Base-by-base conservation (phyloP, 2,113 vertebrate species). In the Scopus umbretta region DNA sequence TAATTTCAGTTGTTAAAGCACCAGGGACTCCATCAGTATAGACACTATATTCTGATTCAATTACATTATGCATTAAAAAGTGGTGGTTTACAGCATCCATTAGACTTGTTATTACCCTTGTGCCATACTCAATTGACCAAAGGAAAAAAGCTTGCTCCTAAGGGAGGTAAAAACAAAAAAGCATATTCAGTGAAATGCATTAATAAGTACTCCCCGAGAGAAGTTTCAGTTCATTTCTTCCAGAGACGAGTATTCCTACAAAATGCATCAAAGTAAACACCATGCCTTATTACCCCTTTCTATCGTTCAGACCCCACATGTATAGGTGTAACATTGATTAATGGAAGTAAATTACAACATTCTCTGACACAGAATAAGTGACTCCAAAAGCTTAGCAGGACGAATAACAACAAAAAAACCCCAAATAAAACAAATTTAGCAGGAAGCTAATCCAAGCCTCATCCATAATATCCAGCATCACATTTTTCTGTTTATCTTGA, bases 61-160 rank as follows among this genome's bases (percentile, higher is more conserved):
- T 98, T 97, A 97, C 75, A 88, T 68, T 96, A 93, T 85, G 82
- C 95, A 96, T 97, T 97, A 97, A 96, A 93, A 97, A 95, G 84
- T 52, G 66, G 71, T 93, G 61, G 94, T 94, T 98, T 97, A 97
- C 90, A 38, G 90, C 95, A 94, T 96, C 92, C 94, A 96, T 98
- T 97, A 98, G 71, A 91, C 40, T 97, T 95, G 92, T 86, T 94
- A 94, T 97, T 97, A 97, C 88, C 94, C 82, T 95, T 95, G 83
- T 97, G 94, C 91, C 96, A 93, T 90, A 97, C 78, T 92, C 79
- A 89, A 97, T 92, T 97, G 97, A 95, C 95, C 87, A 91, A 88
- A 97, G 52, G 78, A 78, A 91, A 84, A 95, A 82, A 42, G n/a
- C 59, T 94, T 62, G 86, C 63, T 96, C 63, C 73, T 40, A 67